phyloP scores from a whole-genome alignment of 2,888 invertebrate species.

The Atrina japonica region DNA sequence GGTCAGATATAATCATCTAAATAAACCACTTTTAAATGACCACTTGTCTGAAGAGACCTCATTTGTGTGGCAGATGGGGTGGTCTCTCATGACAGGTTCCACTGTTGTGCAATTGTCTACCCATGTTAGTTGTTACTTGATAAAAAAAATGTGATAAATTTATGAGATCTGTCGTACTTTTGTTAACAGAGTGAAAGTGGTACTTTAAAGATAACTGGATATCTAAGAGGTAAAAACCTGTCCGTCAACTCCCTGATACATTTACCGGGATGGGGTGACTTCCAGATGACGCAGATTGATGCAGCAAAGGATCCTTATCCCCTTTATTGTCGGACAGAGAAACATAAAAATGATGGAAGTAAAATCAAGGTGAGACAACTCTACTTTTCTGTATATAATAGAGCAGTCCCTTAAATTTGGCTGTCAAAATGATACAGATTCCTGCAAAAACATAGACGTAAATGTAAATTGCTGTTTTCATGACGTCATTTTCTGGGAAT shows the following conservation, averaged over 20 bases:
- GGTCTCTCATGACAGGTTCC: too few species aligned
- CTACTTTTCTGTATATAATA: not conserved
- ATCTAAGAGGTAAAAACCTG: conserved; percentile 90
- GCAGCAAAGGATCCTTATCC: conserved; percentile 79
- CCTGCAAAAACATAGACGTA: too few species aligned
- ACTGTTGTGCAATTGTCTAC: too few species aligned
- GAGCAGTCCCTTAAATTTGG: too few species aligned
- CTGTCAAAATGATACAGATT: too few species aligned
- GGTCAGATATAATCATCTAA: too few species aligned
- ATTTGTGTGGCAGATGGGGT: too few species aligned
- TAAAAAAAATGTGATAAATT: not conserved
- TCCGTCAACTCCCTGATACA: conserved; percentile 95
- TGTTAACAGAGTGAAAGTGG: conserved; percentile 71
- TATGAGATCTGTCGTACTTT: not conserved
- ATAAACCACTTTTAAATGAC: too few species aligned
- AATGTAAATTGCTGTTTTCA: not conserved
- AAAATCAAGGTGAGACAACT: not conserved
- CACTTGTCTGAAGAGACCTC: too few species aligned
- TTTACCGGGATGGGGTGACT: conserved; percentile 95
- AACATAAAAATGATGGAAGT: conserved; percentile 40
- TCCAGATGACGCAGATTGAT: conserved; percentile 91
- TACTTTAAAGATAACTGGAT: conserved; percentile 88
- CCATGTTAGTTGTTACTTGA: not conserved
- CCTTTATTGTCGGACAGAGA: conserved; percentile 53
- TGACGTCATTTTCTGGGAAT: too few species aligned